Evolutionary conservation across 1,140 invertebrate species (phyloP), one percentile per base, ranked within the genome.

Genomic region (Lepidurus arcticus): DNA sequence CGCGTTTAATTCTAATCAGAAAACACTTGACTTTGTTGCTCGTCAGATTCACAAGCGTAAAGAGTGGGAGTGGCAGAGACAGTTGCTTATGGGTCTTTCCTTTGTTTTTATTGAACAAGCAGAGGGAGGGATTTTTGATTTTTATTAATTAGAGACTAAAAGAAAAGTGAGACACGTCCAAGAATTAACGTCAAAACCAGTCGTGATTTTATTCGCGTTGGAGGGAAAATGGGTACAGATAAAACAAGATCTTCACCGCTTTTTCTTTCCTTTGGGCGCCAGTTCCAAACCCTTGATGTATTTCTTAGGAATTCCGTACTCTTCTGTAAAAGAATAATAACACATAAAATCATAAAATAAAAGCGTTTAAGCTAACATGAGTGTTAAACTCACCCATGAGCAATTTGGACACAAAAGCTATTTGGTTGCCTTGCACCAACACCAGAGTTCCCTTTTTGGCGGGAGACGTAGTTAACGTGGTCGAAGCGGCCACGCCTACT

Each of bases 361-460:
- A n/a, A 21, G 4, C 8, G 5, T n/a, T 7, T 4, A 65, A 65
- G 21, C 53, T 75, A 79, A n/a, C 44, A 79, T 42, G 44, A 77
- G 16, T 65, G 53, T 21, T 65, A n/a, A n/a, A 81, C 74, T 84
- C 85, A 88, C 92, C 91, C 79, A 88, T 88, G 8, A 94, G 86
- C 76, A 94, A 84, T 83, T 92, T 92, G 79, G 88, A 88, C 3
- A 94, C 87, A 82, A 92, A 93, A 77, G 88, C 84, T 79, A 96
- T 90, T 88, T 97, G 95, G 86, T 97, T 96, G 76, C 95, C 95
- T 87, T 97, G 95, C 44, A 97, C 90, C 82, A 95, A 87, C 21
- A 98, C 89, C 84, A 95, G 92, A 75, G 91, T 90, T 65, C 87
- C 88, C 83, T 92, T 93, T 80, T 91, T 90, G 65, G 91, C 91